Conservation (phyloP, 2,113 vertebrate genomes). For the Desmodus rotundus region DNA sequence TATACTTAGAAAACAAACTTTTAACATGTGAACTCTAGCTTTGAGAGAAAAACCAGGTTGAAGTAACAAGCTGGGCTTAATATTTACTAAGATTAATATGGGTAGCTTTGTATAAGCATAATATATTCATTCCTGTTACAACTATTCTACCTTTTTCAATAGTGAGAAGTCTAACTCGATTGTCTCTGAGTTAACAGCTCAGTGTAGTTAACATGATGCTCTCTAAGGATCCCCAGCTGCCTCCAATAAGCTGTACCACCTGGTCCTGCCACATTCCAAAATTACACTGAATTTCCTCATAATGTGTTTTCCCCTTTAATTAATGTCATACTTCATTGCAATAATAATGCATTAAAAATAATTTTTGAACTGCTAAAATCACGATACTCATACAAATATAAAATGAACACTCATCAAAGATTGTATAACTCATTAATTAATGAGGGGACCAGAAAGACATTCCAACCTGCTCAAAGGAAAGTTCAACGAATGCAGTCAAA, state of each 20-base stretch:
- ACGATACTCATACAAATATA: neutral
- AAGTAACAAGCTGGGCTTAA: too few relatives aligned
- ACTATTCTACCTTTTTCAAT: neutral
- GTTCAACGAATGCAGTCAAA: neutral
- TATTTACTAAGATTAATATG: too few relatives aligned
- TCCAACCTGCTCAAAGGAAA: neutral
- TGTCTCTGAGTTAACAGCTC: neutral
- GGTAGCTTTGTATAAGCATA: too few relatives aligned
- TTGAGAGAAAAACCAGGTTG: too few relatives aligned
- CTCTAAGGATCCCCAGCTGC: neutral
- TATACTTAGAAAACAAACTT: too few relatives aligned
- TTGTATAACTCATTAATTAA: conserved; percentile 23
- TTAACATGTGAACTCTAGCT: too few relatives aligned
- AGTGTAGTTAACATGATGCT: neutral
- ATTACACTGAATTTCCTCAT: neutral
- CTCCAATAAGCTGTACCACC: neutral
- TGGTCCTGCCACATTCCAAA: neutral
- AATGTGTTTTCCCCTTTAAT: conserved; percentile 18
- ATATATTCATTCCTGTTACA: too few relatives aligned
- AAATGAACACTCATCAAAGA: neutral
- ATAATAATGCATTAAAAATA: neutral
- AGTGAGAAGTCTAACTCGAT: neutral
- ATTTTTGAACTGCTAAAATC: neutral
- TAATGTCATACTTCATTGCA: conserved; percentile 13
- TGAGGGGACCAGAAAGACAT: neutral